Conservation (phyloP, 2,113 vertebrate species). For the Scomber japonicus region DNA sequence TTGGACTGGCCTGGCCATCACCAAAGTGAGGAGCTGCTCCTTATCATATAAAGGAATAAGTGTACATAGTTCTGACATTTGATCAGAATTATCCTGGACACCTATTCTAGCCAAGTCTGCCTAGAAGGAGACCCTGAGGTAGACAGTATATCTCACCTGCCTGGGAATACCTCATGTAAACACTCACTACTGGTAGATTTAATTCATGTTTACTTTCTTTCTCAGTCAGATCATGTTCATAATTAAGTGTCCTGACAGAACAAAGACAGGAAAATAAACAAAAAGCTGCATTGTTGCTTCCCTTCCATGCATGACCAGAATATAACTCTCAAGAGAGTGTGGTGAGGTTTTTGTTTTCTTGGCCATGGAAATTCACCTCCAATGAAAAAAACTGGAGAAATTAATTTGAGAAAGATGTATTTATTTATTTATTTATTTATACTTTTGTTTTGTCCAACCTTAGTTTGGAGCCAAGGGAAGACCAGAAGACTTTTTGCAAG, state of each 20-base stretch:
- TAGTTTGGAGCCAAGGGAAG: conserved; percentile 68
- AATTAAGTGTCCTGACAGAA: not conserved
- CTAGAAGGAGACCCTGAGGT: not conserved
- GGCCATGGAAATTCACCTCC: not conserved
- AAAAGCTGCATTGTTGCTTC: not conserved
- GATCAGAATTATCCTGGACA: not conserved
- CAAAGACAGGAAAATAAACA: not conserved
- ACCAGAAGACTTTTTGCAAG: conserved; percentile 79
- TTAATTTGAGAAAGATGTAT: not conserved
- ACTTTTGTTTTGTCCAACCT: conserved; percentile 27
- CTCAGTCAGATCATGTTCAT: not conserved
- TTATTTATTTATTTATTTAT: not conserved
- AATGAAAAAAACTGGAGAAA: not conserved
- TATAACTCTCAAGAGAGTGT: not conserved
- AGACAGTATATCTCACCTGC: no score
- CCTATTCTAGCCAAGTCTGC: not conserved
- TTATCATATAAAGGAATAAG: no score
- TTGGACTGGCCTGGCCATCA: no score
- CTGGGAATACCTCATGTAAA: no score
- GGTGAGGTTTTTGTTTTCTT: not conserved
- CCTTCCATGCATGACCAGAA: not conserved
- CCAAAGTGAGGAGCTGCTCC: no score
- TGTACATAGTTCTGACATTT: no score
- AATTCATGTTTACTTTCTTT: not conserved
- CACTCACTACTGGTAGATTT: not conserved